Base-by-base conservation (phyloP, 2,888 invertebrate species). In the Lasioglossum morio region DNA sequence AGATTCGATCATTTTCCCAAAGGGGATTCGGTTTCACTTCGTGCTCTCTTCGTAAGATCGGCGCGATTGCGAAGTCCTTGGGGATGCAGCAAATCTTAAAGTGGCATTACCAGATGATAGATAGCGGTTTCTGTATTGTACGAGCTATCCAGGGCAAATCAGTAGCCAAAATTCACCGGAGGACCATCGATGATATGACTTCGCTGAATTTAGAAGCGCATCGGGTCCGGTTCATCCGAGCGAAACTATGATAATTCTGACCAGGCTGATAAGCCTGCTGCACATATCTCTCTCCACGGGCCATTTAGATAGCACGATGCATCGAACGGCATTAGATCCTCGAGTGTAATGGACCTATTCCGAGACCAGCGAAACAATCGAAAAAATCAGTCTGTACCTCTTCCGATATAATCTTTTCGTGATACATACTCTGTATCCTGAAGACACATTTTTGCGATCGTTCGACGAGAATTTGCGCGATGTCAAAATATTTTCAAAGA, bases 281-380 rank as follows among this genome's bases (percentile, higher is more conserved):
- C 72, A 27, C 46, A 16, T 82, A 76, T 53, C 53, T 63, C 53
- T 63, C 57, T 5, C 72, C 30, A 16, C 43, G 57, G 27, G 69
- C 37, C 82, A 70, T 82, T 84, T 82, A 82, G 77, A 74, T 77
- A 82, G 70, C 73, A 37, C 48, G 40, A 73, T 69, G 43, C 30
- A 43, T 53, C 57, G 27, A 48, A 48, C 60, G 23, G 19, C 75
- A 48, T 80, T 34, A 72, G 60, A 10, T 76, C 57, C 43, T 30
- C 72, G 7, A 37, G 66, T 37, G 53, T 73, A 66, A 43, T 19
- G n/a, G 48, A 73, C 37, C 19, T 66, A 34, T 66, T 66, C 66
- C 19, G 19, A 30, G 34, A 34, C 19, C 19, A 8, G 34, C 19
- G 66, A 10, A 30, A 19, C 10, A 23, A 30, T 30, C 19, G 19